Conservation (phyloP, 2,888 invertebrate species). For the Suillia variegata region DNA sequence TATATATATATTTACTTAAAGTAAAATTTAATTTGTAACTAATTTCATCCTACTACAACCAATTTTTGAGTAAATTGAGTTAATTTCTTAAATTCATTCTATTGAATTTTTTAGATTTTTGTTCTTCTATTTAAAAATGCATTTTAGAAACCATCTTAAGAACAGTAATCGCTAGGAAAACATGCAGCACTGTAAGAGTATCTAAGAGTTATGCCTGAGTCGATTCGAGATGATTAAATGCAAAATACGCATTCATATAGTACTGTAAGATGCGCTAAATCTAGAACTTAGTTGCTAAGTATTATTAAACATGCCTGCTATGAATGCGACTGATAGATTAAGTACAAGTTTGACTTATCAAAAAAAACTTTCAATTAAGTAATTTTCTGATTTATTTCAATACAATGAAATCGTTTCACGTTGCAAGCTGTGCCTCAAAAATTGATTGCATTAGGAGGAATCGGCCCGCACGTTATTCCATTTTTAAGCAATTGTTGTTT, state of each 20-base stretch:
- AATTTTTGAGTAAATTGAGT: slow-evolving; percentile 48
- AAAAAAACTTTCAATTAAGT: too few species aligned
- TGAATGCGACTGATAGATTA: too few species aligned
- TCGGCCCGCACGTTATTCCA: not conserved
- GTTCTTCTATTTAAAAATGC: slow-evolving; percentile 32
- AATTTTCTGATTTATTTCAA: too few species aligned
- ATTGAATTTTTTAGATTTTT: slow-evolving; percentile 9
- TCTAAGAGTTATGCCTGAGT: not conserved
- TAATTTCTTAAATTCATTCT: slow-evolving; percentile 10
- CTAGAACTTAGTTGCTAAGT: too few species aligned
- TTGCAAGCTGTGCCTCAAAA: slow-evolving; percentile 42
- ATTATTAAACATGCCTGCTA: not conserved
- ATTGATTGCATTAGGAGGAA: slow-evolving; percentile 53
- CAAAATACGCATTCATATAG: too few species aligned
- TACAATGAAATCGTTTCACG: not conserved
- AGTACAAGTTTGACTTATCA: too few species aligned
- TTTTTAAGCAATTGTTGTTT: not conserved
- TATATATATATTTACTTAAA: too few species aligned
- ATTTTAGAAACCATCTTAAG: too few species aligned
- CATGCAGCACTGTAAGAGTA: not conserved
- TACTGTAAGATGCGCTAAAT: too few species aligned
- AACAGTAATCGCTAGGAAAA: not conserved
- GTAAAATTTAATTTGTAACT: too few species aligned
- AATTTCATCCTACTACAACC: slow-evolving; percentile 53
- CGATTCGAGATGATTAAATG: not conserved